Percentiles rank a stretch among this genome's conserved stretches.
phyloP scores from a whole-genome alignment of 2,113 vertebrate species.

The Pogona vitticeps region DNA sequence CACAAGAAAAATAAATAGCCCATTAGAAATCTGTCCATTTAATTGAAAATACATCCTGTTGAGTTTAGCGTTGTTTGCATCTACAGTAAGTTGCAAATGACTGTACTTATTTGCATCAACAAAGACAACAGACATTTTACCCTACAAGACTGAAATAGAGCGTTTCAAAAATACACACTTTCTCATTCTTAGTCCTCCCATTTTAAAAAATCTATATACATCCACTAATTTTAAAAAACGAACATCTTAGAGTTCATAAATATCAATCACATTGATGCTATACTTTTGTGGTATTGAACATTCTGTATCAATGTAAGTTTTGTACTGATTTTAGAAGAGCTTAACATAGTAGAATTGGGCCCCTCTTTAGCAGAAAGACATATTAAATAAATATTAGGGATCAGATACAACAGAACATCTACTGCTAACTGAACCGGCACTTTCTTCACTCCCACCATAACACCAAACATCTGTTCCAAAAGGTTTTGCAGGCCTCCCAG shows the following conservation, averaged over 20 bases:
- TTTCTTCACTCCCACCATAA: no score
- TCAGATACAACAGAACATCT: no score
- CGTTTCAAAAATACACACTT: neutral
- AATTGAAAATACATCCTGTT: neutral
- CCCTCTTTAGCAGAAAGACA: no score
- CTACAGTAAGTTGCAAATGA: neutral
- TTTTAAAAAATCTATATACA: neutral
- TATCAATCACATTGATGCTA: neutral
- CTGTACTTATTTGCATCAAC: neutral
- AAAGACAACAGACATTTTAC: neutral
- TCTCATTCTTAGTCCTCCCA: neutral
- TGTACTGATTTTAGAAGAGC: no score
- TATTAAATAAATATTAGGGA: no score
- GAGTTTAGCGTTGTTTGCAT: neutral
- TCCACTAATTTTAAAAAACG: neutral
- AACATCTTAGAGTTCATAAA: neutral
- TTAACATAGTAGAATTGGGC: no score
- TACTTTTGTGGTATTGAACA: neutral
- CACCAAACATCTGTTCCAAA: no score
- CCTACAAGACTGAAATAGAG: neutral
- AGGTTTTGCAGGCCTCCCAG: no score
- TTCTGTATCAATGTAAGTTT: no score
- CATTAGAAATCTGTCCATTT: neutral
- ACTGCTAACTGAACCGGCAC: no score
- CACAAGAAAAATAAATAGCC: neutral